A percentile compares a stretch with the other conserved stretches of the same genome.
These are phyloP conservation scores for Nothocercus julius DNA, from an alignment of 2,113 vertebrate species.

Conservation along the genomic window DNA sequence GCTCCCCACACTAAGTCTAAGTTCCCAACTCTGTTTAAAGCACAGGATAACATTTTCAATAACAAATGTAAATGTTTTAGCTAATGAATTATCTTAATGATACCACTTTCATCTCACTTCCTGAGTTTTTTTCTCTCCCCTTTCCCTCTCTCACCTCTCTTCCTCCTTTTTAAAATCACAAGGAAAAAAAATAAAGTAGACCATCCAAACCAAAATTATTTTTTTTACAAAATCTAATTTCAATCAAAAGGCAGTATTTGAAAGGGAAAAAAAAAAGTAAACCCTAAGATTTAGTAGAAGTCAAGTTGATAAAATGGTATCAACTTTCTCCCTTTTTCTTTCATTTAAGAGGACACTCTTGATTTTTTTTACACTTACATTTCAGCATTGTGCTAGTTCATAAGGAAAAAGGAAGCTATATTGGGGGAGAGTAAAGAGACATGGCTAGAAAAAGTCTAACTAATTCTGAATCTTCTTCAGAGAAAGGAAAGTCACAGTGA, in stretches of 20 bases:
- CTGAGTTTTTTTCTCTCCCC: background rate
- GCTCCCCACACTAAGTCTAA: background rate
- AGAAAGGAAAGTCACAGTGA: background rate
- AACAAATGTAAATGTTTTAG: background rate
- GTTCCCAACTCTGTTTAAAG: background rate
- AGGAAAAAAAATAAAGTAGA: background rate
- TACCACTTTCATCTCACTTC: background rate
- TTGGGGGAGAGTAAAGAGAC: background rate
- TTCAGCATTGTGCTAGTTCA: background rate
- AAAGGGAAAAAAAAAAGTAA: background rate
- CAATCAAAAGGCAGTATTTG: background rate
- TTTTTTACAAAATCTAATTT: background rate
- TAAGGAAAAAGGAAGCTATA: background rate
- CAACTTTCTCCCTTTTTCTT: background rate
- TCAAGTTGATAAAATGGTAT: background rate
- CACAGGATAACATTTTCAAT: background rate
- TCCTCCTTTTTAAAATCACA: rapidly evolving
- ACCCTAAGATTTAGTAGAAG: background rate
- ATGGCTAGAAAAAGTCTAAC: background rate
- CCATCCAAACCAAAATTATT: background rate
- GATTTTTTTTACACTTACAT: background rate
- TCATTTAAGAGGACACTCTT: background rate
- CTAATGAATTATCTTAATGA: background rate
- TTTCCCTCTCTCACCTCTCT: background rate
- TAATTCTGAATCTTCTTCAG: background rate